These are phyloP conservation scores for Nyctibius grandis DNA, from an alignment of 2,797 vertebrate species.

Conservation along the genomic window DNA sequence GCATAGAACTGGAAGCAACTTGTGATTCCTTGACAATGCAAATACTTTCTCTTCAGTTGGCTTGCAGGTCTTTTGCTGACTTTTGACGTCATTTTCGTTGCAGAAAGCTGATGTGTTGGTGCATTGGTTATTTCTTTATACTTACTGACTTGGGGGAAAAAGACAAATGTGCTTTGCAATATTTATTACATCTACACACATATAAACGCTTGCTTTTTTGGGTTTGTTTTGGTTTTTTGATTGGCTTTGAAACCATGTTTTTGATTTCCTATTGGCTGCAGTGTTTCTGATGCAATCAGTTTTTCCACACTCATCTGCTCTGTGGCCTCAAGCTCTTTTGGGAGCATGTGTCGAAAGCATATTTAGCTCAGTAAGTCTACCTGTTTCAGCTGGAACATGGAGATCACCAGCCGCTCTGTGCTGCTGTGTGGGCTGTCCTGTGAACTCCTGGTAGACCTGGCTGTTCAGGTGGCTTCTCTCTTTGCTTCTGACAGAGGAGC, in stretches of 20 bases:
- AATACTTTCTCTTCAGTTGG: slow-evolving; percentile 59
- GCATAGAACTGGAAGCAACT: slow-evolving; percentile 67
- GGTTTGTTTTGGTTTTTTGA: slow-evolving; percentile 11
- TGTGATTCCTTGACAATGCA: slow-evolving; percentile 57
- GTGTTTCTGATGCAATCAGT: slow-evolving; percentile 23
- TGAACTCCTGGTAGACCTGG: not conserved
- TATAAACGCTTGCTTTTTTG: slow-evolving; percentile 37
- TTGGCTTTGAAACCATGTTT: not conserved
- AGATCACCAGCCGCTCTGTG: not conserved
- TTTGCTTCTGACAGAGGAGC: not conserved
- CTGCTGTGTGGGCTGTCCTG: not conserved
- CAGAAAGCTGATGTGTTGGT: slow-evolving; percentile 69
- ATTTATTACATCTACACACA: slow-evolving; percentile 73
- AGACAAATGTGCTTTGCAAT: slow-evolving; percentile 65
- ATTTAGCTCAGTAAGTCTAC: not conserved
- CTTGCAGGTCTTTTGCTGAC: slow-evolving; percentile 67
- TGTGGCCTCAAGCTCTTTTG: slow-evolving; percentile 5
- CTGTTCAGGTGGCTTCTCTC: not conserved
- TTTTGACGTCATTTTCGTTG: slow-evolving; percentile 15
- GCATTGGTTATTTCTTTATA: slow-evolving; percentile 68
- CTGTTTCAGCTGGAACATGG: not conserved
- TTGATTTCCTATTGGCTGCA: slow-evolving; percentile 58
- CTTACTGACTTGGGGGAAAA: slow-evolving; percentile 49
- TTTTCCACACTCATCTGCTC: slow-evolving; percentile 20
- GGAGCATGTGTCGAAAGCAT: slow-evolving; percentile 13